phyloP scores from a whole-genome alignment of 2,888 invertebrate species.

The Ormyrus thymus region DNA sequence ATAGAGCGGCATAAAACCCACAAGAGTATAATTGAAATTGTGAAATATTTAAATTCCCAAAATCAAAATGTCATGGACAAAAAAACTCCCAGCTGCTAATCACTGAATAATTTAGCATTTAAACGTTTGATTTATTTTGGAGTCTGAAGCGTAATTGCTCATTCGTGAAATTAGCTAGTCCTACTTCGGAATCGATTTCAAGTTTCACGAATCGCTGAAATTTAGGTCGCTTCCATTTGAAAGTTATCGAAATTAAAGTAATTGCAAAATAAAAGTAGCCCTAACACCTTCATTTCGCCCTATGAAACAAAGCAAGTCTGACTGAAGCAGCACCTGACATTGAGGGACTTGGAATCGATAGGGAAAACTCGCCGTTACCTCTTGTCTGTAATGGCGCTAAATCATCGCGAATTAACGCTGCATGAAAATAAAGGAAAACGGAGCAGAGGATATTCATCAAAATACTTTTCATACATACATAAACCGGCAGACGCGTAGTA shows the following conservation, averaged over 20 bases:
- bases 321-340: too few species aligned
- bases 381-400: not conserved
- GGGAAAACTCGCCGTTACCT: too few species aligned
- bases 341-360: too few species aligned
- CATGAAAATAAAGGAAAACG: too few species aligned
- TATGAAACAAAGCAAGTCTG: too few species aligned
- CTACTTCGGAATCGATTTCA: slow-evolving; percentile 6
- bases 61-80: too few species aligned
- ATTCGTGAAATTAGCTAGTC: slow-evolving; percentile 29
- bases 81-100: not conserved
- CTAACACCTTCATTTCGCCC: too few species aligned
- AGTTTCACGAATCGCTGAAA: not conserved
- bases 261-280: too few species aligned
- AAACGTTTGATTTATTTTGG: not conserved
- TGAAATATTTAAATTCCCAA: too few species aligned
- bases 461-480: not conserved
- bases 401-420: not conserved
- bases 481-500: not conserved
- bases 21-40: too few species aligned
- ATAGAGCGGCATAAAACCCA: too few species aligned
- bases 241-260: slow-evolving; percentile 1
- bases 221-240: not conserved
- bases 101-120: slow-evolving; percentile 16
- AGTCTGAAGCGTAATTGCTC: not conserved
- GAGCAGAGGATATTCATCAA: not conserved